Base-by-base conservation (phyloP, 1,140 invertebrate species). In the Galleria mellonella region DNA sequence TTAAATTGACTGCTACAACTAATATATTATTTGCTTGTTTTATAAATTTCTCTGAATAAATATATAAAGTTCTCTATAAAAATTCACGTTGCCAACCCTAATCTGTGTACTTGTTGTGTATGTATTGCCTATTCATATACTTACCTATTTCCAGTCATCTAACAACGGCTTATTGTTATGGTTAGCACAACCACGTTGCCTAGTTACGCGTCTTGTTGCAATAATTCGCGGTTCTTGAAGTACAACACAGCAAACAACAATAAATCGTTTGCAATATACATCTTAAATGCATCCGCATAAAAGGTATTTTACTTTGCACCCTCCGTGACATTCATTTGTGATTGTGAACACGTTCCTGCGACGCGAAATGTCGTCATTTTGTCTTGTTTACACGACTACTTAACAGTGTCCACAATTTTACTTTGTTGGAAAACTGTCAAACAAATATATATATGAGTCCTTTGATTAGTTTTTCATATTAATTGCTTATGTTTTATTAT, bases 101-200 rank as follows among this genome's bases (percentile, higher is more conserved):
- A 23, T 3, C 17, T 3, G 17, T 6, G 17, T n/a, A 23, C 17
- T 23, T 23, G 17, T 23, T 23, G n/a, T 23, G 17, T 23, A 23
- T n/a, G 6, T 6, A 23, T 6, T 6, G 17, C 17, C 17, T 23
- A 23, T 23, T 23, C 17, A 23, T 23, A 6, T 23, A 23, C 17
- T 3, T 6, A 23, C 6, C 2, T 23, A 23, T 23, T 23, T 23
- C 6, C 17, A 23, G 17, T 2, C 17, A 27, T 11, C 54, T 33
- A 55, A 65, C 51, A 57, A 60, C 62, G 47, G 51, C 52, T 41
- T 51, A 72, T 72, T 68, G 62, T 72, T 66, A 58, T 60, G 55
- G 57, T 63, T 53, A 57, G 54, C 55, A 60, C 57, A 58, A 60
- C 57, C 55, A 58, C 52, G 64, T 66, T 60, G 56, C 58, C 66